Conservation (phyloP, 2,797 vertebrate genomes). For the Columba guinea region DNA sequence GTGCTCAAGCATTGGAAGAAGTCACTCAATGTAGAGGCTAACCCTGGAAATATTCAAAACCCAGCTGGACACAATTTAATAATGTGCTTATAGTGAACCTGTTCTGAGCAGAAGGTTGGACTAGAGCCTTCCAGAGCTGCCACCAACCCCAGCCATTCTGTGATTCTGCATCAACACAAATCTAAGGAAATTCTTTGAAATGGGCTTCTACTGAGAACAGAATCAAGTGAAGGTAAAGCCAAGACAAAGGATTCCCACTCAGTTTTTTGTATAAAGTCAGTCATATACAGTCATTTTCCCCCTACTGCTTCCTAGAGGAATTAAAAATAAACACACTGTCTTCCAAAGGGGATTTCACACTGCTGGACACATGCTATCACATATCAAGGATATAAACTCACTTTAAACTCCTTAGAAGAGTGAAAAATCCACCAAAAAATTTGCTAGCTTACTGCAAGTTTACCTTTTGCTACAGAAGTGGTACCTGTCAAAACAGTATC, state of each 20-base stretch:
- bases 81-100: background rate
- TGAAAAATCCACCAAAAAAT: background rate
- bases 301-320: background rate
- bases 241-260: background rate
- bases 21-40: background rate
- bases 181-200: background rate
- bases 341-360: background rate
- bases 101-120: background rate
- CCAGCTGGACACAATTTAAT: background rate
- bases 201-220: background rate
- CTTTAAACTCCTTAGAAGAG: background rate
- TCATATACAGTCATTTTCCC: background rate
- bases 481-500: background rate
- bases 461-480: background rate
- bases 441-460: background rate
- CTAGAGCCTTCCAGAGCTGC: background rate
- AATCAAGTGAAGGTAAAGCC: background rate
- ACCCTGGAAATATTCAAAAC: background rate
- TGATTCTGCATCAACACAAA: background rate
- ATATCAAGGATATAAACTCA: background rate
- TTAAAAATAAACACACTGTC: background rate
- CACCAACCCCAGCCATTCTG: background rate
- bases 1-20: background rate
- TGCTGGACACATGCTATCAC: background rate
- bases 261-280: background rate